Evolutionary conservation across 2,888 invertebrate species (phyloP).

Genomic region (Conus canariensis): DNA sequence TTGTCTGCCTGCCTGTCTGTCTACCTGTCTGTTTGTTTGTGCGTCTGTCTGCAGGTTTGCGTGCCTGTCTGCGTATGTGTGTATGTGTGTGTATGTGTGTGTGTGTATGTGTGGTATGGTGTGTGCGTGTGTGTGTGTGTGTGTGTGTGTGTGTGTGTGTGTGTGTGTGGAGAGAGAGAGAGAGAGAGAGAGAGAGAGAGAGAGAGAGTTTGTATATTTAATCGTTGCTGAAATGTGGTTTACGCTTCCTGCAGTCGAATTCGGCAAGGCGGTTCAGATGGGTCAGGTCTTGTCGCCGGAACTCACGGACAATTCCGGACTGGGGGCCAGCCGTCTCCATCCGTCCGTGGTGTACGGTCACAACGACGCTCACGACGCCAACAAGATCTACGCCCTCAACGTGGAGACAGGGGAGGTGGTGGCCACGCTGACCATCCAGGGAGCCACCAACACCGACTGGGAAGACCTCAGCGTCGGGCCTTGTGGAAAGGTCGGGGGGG

Average conservation of each 20-base stretch:
- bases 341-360: slow-evolving; percentile 47
- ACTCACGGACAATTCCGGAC: slow-evolving; percentile 47
- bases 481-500: slow-evolving; percentile 46
- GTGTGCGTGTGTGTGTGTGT: no score
- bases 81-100: no score
- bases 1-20: no score
- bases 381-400: slow-evolving; percentile 44
- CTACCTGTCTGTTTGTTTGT: no score
- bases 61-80: no score
- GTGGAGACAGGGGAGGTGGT: slow-evolving; percentile 22
- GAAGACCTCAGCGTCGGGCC: slow-evolving; percentile 58
- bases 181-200: no score
- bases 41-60: no score
- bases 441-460: slow-evolving; percentile 53
- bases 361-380: slow-evolving; percentile 47
- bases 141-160: no score
- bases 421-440: slow-evolving; percentile 38
- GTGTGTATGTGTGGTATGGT: no score
- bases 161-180: no score
- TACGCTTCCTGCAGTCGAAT: slow-evolving; percentile 19
- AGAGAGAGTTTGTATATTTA: no score
- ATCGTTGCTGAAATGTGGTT: no score
- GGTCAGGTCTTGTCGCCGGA: neutral
- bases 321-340: slow-evolving; percentile 50
- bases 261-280: neutral